Base-by-base conservation (phyloP, 2,888 invertebrate species). In the Ceraclea dissimilis region DNA sequence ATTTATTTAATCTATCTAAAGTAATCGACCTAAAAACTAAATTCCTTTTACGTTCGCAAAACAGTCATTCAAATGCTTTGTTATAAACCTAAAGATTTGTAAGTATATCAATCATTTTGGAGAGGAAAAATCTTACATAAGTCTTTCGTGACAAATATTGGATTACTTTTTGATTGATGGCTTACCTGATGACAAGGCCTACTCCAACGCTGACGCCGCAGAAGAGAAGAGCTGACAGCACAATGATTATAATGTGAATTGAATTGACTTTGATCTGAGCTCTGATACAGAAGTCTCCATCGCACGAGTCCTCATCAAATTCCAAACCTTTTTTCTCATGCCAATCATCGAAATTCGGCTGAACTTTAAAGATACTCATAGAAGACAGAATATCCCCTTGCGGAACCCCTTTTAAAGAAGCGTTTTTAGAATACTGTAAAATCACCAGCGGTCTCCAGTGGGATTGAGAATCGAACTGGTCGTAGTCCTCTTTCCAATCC, bases 261-360 rank as follows among this genome's bases (percentile, higher is more conserved):
- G 70, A 66, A 54, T 67, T 69, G 57, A 72, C 65, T 21, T 69
- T 59, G 31, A 69, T 64, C 57, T 68, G 69, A 39, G 69, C 66
- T 44, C 62, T 58, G 18, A 60, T 57, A 49, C 63, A 62, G 46
- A 71, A 65, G 51, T 71, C 69, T 65, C 69, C 70, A 44, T 70
- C 65, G 64, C 78, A 78, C 55, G 69, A 68, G 53, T 69, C 68
- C 33, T 71, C 71, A 58, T 72, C 71, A 57, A 77, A 76, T 43
- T 73, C 71, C 4, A 69, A 63, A 49, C 66, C 65, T 63, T 79
- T 74, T 58, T 76, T 71, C 8, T 72, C 66, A 49, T 68, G 69
- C 80, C 80, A 80, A 49, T 69, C 69, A n/a, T 71, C 69, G 39
- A 73, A 66, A 63, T 72, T 70, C 16, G 65, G 66, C 21, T 60